Conservation (phyloP, 2,113 vertebrate genomes). For the Phalacrocorax pelagicus region DNA sequence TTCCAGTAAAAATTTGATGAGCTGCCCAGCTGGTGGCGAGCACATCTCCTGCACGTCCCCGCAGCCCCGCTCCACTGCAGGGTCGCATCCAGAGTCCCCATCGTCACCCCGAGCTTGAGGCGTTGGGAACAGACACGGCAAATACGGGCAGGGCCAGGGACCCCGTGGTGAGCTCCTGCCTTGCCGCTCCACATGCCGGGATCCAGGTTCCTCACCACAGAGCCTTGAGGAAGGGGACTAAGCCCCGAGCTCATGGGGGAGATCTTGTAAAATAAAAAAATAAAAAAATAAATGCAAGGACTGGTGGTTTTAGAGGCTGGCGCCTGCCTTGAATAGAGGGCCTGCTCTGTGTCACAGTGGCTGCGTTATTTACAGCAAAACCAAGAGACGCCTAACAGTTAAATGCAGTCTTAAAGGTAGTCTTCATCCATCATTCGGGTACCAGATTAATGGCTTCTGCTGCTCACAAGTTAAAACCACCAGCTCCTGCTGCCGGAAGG, state of each 20-base stretch:
- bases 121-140: fast-evolving
- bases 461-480: not conserved
- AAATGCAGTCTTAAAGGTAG: not conserved
- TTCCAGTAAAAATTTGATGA: not conserved
- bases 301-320: not conserved
- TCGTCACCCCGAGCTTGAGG: fast-evolving
- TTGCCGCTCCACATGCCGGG: fast-evolving
- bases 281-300: not conserved
- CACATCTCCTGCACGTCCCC: not conserved
- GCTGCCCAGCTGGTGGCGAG: fast-evolving
- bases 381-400: not conserved
- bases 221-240: not conserved
- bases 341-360: not conserved
- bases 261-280: not conserved
- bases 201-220: fast-evolving
- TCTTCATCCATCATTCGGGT: not conserved
- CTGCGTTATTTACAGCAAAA: not conserved
- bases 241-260: fast-evolving
- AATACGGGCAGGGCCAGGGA: not conserved
- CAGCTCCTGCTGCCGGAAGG: fast-evolving
- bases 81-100: not conserved
- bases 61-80: not conserved
- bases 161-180: not conserved
- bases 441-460: not conserved
- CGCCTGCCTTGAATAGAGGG: not conserved